These are phyloP conservation scores for Callaeas wilsoni DNA, from an alignment of 2,113 vertebrate species.

Conservation along the genomic window DNA sequence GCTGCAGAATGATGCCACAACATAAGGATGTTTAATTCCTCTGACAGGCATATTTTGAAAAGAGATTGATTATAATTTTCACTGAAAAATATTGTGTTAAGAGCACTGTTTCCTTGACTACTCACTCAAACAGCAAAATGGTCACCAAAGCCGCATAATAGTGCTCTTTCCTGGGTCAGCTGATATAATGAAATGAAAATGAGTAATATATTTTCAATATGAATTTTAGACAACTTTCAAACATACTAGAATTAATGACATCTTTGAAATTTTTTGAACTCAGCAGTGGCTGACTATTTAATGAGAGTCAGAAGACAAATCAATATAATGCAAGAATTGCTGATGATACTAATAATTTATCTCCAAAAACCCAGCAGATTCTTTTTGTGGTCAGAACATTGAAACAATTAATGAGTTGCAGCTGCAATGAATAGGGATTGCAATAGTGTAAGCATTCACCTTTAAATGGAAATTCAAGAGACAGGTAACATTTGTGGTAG, in stretches of 20 bases:
- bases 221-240: not conserved
- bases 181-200: not conserved
- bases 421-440: not conserved
- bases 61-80: not conserved
- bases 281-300: not conserved
- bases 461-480: not conserved
- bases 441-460: not conserved
- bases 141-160: not conserved
- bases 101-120: not conserved
- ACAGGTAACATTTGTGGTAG: not conserved
- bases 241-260: not conserved
- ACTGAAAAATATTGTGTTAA: fast-evolving
- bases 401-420: not conserved
- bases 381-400: not conserved
- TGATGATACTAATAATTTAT: not conserved
- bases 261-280: not conserved
- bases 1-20: not conserved
- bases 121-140: not conserved
- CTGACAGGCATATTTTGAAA: not conserved
- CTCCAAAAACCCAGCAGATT: not conserved
- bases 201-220: not conserved
- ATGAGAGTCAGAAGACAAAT: not conserved
- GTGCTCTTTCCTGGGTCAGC: not conserved
- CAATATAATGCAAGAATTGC: not conserved
- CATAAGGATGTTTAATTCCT: not conserved